These are phyloP conservation scores for Meteorus cinctellus DNA, from an alignment of 2,888 invertebrate genomes.

Conservation along the genomic window DNA sequence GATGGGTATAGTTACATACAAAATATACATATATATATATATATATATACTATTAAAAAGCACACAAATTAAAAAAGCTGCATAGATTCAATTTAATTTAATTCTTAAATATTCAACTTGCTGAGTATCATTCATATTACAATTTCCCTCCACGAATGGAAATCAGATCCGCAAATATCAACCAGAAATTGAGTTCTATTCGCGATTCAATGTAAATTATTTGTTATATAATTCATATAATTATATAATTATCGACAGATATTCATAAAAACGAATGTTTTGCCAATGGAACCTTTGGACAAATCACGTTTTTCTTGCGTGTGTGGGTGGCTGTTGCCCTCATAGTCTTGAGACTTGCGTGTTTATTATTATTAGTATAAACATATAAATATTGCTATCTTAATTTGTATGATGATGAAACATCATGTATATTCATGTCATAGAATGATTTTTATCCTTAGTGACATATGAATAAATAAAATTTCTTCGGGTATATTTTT, in stretches of 20 bases:
- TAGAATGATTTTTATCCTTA: not conserved
- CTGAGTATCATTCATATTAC: no score
- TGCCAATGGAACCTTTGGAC: not conserved
- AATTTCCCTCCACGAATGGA: no score
- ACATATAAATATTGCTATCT: not conserved
- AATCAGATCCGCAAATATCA: no score
- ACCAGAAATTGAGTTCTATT: no score
- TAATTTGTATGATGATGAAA: constrained; percentile 9
- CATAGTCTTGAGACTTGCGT: not conserved
- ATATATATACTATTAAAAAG: no score
- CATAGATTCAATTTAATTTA: no score
- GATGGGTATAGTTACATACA: no score
- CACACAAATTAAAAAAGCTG: no score
- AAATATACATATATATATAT: no score
- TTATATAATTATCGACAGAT: not conserved
- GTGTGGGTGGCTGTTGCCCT: constrained; percentile 25
- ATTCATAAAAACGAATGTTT: not conserved
- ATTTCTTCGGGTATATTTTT: not conserved
- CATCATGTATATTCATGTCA: not conserved
- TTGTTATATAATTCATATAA: not conserved
- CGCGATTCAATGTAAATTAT: no score
- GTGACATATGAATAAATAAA: not conserved
- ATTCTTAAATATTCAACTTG: no score
- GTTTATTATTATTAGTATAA: not conserved
- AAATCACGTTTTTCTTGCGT: constrained; percentile 32